Evolutionary conservation across 2,888 invertebrate species (phyloP).

Genomic region (Aplocera efformata): DNA sequence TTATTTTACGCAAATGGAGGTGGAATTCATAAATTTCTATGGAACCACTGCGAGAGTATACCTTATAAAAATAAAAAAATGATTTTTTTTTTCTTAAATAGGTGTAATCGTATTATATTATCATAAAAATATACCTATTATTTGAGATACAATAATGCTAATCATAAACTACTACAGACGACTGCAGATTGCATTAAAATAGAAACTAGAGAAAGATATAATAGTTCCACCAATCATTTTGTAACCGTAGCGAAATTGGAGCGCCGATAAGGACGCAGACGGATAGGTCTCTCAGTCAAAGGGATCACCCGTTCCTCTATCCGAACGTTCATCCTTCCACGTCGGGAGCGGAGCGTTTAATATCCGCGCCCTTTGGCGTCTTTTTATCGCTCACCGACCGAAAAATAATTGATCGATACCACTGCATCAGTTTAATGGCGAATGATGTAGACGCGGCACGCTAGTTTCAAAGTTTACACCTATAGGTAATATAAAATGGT

Average conservation of each 20-base stretch:
- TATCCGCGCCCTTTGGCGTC: slow-evolving; percentile 67
- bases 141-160: too few species aligned
- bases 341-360: slow-evolving; percentile 58
- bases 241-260: slow-evolving; percentile 44
- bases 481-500: too few species aligned
- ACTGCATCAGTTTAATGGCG: slow-evolving; percentile 53
- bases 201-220: slow-evolving; percentile 28
- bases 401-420: slow-evolving; percentile 77
- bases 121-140: too few species aligned
- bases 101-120: too few species aligned
- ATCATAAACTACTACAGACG: neutral
- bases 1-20: too few species aligned
- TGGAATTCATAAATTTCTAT: too few species aligned
- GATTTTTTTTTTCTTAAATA: too few species aligned
- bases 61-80: too few species aligned
- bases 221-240: slow-evolving; percentile 41
- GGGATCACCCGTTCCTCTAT: slow-evolving; percentile 48
- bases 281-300: slow-evolving; percentile 63
- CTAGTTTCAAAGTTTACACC: slow-evolving; percentile 17
- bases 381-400: slow-evolving; percentile 63
- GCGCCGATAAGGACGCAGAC: slow-evolving; percentile 63
- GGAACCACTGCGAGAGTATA: too few species aligned
- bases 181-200: slow-evolving; percentile 26
- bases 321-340: slow-evolving; percentile 42
- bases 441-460: slow-evolving; percentile 53